These are phyloP conservation scores for Zaprionus ghesquierei DNA, from an alignment of 1,140 invertebrate species.

Conservation along the genomic window DNA sequence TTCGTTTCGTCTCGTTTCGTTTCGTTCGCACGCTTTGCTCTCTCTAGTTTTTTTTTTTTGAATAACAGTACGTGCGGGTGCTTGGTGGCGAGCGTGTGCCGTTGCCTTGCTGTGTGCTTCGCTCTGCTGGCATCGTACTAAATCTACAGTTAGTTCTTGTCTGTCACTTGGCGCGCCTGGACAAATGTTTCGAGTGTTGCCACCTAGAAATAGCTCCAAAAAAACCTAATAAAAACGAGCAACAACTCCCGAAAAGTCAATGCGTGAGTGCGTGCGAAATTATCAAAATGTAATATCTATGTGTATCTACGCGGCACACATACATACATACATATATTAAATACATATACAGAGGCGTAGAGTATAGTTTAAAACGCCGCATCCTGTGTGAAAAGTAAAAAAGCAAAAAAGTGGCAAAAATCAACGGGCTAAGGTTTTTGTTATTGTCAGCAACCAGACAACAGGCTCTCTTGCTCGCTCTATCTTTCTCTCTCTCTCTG, in stretches of 20 bases:
- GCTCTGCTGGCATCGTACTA: constrained; percentile 18
- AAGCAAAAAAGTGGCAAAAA: constrained; percentile 61
- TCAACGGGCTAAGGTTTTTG: constrained; percentile 70
- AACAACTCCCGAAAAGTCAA: constrained; percentile 12
- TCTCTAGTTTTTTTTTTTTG: constrained; percentile 42
- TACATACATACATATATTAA: background rate
- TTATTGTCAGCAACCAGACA: constrained; percentile 50
- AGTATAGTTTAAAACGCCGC: constrained; percentile 54
- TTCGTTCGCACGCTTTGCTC: constrained; percentile 9
- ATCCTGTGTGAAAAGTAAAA: constrained; percentile 67
- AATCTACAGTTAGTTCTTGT: constrained; percentile 66
- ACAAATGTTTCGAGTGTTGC: constrained; percentile 22
- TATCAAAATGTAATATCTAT: background rate
- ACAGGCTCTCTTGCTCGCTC: constrained; percentile 12
- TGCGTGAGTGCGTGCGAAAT: constrained; percentile 5
- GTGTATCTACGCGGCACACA: constrained; percentile 5
- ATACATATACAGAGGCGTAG: background rate
- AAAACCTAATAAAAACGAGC: constrained; percentile 30
- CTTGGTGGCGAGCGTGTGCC: background rate
- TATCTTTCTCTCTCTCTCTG: constrained; percentile 21
- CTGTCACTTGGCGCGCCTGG: constrained; percentile 49
- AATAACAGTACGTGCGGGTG: constrained; percentile 53
- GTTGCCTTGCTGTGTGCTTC: constrained; percentile 1
- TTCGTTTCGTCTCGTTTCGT: constrained; percentile 28
- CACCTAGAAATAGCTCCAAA: constrained; percentile 55